These are phyloP conservation scores for Acanthaster planci DNA, from an alignment of 35 echinoderm and acorn worm species.

Conservation along the genomic window DNA sequence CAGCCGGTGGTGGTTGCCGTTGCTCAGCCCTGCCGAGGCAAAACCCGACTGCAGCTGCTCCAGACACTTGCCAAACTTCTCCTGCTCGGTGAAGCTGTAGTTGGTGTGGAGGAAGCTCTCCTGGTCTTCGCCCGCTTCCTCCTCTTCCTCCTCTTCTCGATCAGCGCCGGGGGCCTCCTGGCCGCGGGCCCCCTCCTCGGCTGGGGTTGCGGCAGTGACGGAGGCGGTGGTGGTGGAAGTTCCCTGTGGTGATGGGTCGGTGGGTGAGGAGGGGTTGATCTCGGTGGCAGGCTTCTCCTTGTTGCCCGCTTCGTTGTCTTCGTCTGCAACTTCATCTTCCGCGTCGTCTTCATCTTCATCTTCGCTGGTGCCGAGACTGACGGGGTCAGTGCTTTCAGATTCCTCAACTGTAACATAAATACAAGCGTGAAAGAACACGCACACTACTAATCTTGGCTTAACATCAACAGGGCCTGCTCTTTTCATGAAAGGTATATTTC, in stretches of 20 bases:
- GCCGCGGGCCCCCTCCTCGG: background rate
- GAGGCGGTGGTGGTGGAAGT: background rate
- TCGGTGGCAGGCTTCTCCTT: conserved; percentile 55
- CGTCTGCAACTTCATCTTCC: conserved; percentile 71
- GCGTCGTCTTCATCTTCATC: conserved; percentile 57
- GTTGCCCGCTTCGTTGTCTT: conserved; percentile 50
- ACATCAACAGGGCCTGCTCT: too few species aligned
- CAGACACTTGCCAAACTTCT: conserved; percentile 82
- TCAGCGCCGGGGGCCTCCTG: background rate
- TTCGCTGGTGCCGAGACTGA: conserved; percentile 39
- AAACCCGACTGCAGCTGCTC: conserved; percentile 65
- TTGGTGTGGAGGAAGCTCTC: conserved; percentile 76
- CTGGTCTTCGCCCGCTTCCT: conserved; percentile 52
- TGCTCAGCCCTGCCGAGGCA: conserved; percentile 14
- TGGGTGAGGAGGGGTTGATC: conserved; percentile 38
- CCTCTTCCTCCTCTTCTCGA: conserved; percentile 56
- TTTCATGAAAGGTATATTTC: too few species aligned
- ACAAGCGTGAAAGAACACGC: background rate
- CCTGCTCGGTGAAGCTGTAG: conserved; percentile 73
- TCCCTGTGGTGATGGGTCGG: background rate
- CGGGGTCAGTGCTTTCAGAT: conserved; percentile 31
- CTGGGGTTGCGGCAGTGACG: background rate
- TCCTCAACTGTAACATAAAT: conserved; percentile 6
- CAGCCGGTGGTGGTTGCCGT: conserved; percentile 30
- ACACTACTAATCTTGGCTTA: too few species aligned